A percentile compares a stretch with the other conserved stretches of the same genome.
Evolutionary conservation across 2,113 vertebrate genomes (phyloP).

Genomic region (Peromyscus californicus): DNA sequence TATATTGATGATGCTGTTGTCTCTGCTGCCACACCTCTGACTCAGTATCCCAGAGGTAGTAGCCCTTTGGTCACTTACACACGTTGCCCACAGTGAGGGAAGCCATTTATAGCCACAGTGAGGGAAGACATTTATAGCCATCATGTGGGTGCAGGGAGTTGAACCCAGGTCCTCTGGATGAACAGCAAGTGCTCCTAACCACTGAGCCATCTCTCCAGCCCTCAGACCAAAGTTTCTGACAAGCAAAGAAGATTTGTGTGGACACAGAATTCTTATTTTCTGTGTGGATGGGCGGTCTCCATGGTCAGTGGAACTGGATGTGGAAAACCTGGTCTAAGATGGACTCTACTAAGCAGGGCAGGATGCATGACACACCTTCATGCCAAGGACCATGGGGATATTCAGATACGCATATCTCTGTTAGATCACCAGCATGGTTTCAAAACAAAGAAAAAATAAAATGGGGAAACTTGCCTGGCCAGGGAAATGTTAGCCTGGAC

Average conservation of each 20-base stretch:
- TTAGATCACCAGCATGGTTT: background rate
- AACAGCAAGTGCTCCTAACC: background rate
- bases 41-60: background rate
- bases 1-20: background rate
- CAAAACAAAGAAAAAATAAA: background rate
- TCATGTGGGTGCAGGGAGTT: background rate
- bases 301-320: background rate
- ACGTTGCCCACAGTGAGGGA: background rate
- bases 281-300: background rate
- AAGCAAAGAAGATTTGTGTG: too few relatives aligned
- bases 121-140: background rate
- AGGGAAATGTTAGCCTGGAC: background rate
- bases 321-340: background rate
- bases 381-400: too few relatives aligned
- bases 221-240: background rate
- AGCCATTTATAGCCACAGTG: background rate
- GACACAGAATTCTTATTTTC: background rate
- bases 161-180: background rate
- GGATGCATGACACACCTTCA: background rate
- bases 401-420: background rate
- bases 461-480: too few relatives aligned
- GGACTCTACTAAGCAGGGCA: background rate
- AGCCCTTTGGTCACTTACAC: background rate
- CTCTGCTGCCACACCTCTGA: background rate
- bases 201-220: background rate